Evolutionary conservation across 2,797 vertebrate species (phyloP), one percentile per base, ranked within the genome.

Genomic region (Sphenopsis melanotis): DNA sequence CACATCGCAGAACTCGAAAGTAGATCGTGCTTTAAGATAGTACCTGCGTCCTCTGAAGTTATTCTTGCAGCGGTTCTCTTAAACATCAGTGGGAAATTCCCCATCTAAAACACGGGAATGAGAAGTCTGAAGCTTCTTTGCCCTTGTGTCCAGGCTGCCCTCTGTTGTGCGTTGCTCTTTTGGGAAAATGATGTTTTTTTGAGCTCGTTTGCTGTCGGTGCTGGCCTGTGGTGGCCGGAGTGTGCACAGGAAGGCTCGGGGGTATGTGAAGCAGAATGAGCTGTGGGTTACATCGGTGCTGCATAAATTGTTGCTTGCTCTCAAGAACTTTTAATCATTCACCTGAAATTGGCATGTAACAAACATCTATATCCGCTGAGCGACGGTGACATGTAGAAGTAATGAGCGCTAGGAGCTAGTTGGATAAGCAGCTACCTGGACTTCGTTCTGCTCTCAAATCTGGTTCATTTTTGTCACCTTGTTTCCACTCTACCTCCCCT

Each of bases 331-430:
- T 10, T 7, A 37, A 6, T 63, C 10, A 7, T 20, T 79, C 10
- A 0, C 34, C 12, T 74, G 41, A 39, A 92, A 37, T 55, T 30
- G 8, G 1, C 8, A 39, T 76, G 66, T 72, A 63, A 29, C 34
- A 52, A 23, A 23, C 5, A 3, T 19, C 30, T 76, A 0, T 41
- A 20, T 42, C n/a, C 11, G 4, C 55, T 41, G 66, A 9, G n/a
- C 0, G 0, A 10, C 1, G 0, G 23, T 15, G 60, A n/a, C 26
- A 2, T 15, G 56, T 42, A 26, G n/a, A 30, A 34, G 21, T 49
- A 60, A 66, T 0, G 11, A 57, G 12, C 3, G 0, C 29, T 44
- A 6, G 65, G 30, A 68, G 5, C 17, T 66, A 44, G 41, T 17
- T 57, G 42, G 22, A 6, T n/a, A 11, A 50, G 37, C 14, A 34